These are phyloP conservation scores for Podarcis cretensis DNA, from an alignment of 2,113 vertebrate species.

Conservation along the genomic window DNA sequence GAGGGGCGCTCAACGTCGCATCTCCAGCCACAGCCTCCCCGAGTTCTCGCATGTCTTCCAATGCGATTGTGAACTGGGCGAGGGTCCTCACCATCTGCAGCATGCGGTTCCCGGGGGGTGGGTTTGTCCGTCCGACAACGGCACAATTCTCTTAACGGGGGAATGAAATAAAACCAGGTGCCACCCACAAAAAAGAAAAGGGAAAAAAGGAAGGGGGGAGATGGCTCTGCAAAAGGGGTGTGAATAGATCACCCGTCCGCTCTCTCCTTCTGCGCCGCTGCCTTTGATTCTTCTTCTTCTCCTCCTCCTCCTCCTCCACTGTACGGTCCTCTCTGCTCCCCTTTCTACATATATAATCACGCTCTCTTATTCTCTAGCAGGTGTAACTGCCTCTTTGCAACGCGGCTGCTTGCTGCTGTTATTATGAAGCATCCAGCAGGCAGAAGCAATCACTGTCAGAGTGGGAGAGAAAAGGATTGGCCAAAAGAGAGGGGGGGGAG, in stretches of 20 bases:
- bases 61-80: conserved; percentile 96
- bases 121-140: conserved; percentile 46
- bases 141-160: not conserved
- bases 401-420: not conserved
- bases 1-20: conserved; percentile 69
- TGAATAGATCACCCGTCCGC: not conserved
- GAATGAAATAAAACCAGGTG: not conserved
- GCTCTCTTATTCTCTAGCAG: conserved; percentile 29
- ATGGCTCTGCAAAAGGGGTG: not conserved
- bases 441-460: conserved; percentile 44
- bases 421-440: conserved; percentile 37
- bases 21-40: conserved; percentile 76
- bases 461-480: not conserved
- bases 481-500: not conserved
- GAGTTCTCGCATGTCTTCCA: conserved; percentile 96
- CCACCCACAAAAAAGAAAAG: not conserved
- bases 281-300: not conserved
- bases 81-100: conserved; percentile 98
- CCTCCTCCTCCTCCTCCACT: not conserved
- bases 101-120: conserved; percentile 81
- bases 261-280: not conserved
- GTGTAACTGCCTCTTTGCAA: conserved; percentile 29
- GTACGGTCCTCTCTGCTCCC: not conserved
- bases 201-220: not conserved
- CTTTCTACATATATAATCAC: not conserved